phyloP scores from a whole-genome alignment of 2,797 vertebrate species.

The Erethizon dorsatum region DNA sequence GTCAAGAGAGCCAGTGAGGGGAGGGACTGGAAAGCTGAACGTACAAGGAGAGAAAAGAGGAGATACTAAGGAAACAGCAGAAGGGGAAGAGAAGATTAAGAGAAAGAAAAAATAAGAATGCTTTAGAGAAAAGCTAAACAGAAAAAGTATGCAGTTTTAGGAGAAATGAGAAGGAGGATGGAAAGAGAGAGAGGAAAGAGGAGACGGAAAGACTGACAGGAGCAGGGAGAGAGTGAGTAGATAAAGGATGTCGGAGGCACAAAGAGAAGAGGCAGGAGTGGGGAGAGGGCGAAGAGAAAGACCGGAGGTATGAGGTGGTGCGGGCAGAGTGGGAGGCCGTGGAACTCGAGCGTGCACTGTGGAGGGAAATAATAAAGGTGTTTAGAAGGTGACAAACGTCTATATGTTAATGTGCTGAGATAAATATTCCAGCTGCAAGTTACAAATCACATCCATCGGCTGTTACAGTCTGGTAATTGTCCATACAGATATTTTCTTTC shows the following conservation, averaged over 20 bases:
- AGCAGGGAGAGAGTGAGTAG: not conserved
- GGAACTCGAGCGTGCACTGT: not conserved
- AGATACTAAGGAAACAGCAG: not conserved
- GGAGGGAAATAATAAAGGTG: slow-evolving; percentile 31
- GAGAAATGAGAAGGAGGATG: not conserved
- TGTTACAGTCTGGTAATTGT: slow-evolving; percentile 80
- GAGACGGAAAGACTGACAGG: not conserved
- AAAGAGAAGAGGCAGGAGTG: not conserved
- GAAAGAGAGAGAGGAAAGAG: not conserved
- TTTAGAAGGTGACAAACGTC: slow-evolving; percentile 68
- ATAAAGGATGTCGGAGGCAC: not conserved
- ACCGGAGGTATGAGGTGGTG: not conserved
- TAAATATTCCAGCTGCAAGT: slow-evolving; percentile 74
- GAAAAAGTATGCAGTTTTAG: not conserved
- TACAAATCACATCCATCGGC: slow-evolving; percentile 79
- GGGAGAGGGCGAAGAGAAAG: not conserved
- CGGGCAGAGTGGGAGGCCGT: not conserved
- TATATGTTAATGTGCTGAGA: slow-evolving; percentile 71
- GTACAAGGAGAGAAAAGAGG: not conserved
- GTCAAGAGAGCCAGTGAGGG: not conserved
- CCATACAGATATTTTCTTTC: slow-evolving; percentile 75
- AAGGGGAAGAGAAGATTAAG: not conserved
- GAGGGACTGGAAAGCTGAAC: not conserved
- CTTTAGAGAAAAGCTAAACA: not conserved
- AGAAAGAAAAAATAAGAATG: not conserved